These are phyloP conservation scores for Leptinotarsa peninsularis DNA, from an alignment of 2,888 invertebrate species.

Conservation along the genomic window DNA sequence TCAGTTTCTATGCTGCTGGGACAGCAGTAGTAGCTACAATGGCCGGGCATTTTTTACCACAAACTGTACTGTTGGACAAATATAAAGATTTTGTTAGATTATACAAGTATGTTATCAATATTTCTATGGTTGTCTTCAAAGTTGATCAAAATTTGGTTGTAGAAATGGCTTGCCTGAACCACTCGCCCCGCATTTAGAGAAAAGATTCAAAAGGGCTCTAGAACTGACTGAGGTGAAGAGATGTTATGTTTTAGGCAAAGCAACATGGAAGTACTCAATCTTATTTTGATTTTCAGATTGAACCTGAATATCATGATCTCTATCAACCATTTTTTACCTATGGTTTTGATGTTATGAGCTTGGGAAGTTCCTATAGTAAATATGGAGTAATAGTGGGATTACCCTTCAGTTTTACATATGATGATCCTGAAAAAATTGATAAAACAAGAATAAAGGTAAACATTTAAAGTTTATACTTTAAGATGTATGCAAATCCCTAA, in stretches of 20 bases:
- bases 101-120: constrained; percentile 71
- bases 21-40: constrained; percentile 65
- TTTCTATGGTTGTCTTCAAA: constrained; percentile 25
- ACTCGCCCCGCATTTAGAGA: constrained; percentile 67
- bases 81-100: constrained; percentile 74
- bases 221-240: constrained; percentile 69
- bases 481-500: no score
- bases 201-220: constrained; percentile 71
- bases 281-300: constrained; percentile 59
- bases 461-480: no score
- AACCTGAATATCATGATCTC: constrained; percentile 66
- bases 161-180: constrained; percentile 74
- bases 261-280: not conserved
- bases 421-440: constrained; percentile 69
- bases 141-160: constrained; percentile 49
- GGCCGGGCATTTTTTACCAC: constrained; percentile 70
- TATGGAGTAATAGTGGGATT: constrained; percentile 80
- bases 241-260: not conserved
- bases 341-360: constrained; percentile 80
- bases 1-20: constrained; percentile 68
- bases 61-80: constrained; percentile 73
- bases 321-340: constrained; percentile 77
- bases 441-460: constrained; percentile 70
- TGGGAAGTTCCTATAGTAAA: constrained; percentile 69
- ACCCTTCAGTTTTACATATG: constrained; percentile 78